Percentiles rank a stretch among this genome's conserved stretches.
These are phyloP conservation scores for Mohoua ochrocephala DNA, from an alignment of 2,113 vertebrate genomes.

Conservation along the genomic window DNA sequence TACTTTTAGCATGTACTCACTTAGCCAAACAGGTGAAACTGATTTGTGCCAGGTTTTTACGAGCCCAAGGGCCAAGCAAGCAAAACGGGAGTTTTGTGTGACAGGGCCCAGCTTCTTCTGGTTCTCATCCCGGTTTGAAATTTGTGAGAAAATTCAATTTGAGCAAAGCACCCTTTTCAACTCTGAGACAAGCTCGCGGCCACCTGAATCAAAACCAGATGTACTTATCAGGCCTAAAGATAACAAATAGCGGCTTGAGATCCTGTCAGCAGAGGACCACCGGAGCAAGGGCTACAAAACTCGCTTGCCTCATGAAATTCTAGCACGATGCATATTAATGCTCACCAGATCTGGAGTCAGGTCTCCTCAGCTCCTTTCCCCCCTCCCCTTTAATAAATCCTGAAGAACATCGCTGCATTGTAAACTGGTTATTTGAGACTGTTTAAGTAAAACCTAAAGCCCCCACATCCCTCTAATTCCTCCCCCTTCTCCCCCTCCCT, in stretches of 20 bases:
- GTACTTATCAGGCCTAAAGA: constrained; percentile 91
- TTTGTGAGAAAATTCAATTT: constrained; percentile 97
- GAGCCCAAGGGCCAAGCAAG: constrained; percentile 74
- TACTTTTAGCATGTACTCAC: constrained; percentile 78
- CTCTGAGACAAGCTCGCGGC: constrained; percentile 84
- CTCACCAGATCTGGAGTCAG: constrained; percentile 63
- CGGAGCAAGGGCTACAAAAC: constrained; percentile 73
- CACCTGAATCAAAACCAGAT: constrained; percentile 98
- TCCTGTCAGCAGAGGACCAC: constrained; percentile 87
- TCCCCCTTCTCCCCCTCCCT: background rate
- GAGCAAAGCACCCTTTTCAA: constrained; percentile 81
- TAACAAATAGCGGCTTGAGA: constrained; percentile 88
- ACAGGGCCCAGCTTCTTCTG: constrained; percentile 75
- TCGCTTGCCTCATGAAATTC: constrained; percentile 70
- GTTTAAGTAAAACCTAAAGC: constrained; percentile 68
- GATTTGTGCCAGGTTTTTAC: constrained; percentile 81
- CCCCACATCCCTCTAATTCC: constrained; percentile 44
- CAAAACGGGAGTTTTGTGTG: constrained; percentile 72
- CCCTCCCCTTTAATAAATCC: constrained; percentile 28
- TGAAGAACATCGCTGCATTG: constrained; percentile 66
- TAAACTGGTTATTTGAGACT: constrained; percentile 72
- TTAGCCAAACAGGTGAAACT: constrained; percentile 89
- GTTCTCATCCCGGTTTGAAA: constrained; percentile 82
- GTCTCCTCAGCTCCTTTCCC: background rate
- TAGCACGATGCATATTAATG: constrained; percentile 69